Evolutionary conservation across 2,797 vertebrate genomes (phyloP).

Genomic region (Chiloscyllium punctatum): DNA sequence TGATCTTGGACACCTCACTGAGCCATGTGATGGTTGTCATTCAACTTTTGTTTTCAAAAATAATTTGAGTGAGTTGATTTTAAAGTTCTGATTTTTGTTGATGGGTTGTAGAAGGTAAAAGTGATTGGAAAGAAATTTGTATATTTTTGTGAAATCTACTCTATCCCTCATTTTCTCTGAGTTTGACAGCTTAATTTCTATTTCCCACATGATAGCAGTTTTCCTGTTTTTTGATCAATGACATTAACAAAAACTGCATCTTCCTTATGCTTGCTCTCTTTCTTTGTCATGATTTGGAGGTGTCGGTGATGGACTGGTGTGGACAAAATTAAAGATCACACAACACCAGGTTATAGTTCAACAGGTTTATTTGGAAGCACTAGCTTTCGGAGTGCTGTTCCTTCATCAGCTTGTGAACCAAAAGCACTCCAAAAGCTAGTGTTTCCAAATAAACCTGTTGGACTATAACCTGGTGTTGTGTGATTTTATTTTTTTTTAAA

Average conservation of each 20-base stretch:
- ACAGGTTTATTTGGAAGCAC: too few relatives aligned
- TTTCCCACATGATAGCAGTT: neutral
- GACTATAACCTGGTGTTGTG: too few relatives aligned
- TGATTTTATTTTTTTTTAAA: too few relatives aligned
- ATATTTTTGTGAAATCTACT: neutral
- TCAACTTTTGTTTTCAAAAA: neutral
- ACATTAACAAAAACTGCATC: neutral
- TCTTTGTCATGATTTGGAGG: neutral
- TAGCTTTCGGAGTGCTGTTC: too few relatives aligned
- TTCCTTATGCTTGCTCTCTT: neutral
- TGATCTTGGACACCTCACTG: neutral
- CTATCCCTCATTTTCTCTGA: neutral
- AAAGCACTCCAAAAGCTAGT: too few relatives aligned
- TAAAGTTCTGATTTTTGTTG: neutral
- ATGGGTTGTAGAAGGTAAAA: neutral
- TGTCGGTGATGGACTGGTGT: too few relatives aligned
- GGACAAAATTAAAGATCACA: too few relatives aligned
- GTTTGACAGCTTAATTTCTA: neutral
- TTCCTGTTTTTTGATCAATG: neutral
- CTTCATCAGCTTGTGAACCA: too few relatives aligned
- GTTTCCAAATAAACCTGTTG: too few relatives aligned
- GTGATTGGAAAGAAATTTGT: neutral
- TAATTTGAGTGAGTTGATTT: neutral
- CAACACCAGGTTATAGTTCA: too few relatives aligned
- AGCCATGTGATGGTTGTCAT: neutral